Evolutionary conservation across 2,113 vertebrate genomes (phyloP), one percentile per base, ranked within the genome.

Genomic region (Paracanthobrama guichenoti): DNA sequence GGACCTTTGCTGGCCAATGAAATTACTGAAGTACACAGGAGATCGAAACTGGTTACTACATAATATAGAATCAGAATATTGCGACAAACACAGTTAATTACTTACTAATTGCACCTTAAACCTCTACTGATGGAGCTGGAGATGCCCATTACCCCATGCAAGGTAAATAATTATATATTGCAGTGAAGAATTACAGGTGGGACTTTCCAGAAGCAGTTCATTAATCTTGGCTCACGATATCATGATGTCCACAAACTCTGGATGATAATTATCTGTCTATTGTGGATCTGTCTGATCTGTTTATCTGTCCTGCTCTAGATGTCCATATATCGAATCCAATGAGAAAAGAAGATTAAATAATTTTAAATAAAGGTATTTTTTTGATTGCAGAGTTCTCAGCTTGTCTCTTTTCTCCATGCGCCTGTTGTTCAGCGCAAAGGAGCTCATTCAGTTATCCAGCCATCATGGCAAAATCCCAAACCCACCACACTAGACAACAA

Each of bases 81-180:
- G 39, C 44, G 35, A 35, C 57, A 83, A 81, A 82, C 73, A 57
- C 31, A 59, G 50, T 79, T 31, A 62, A 69, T 81, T 28, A 31
- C 75, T 46, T 79, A 82, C 53, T 79, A 81, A 83, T 85, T 82
- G 69, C 31, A 72, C 66, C 48, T 75, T 79, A 62, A 60, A 85
- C 79, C 69, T 67, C 80, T 75, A 59, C 76, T 67, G 84, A 87
- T 85, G 24, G 22, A 79, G 26, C 74, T n/a, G 3, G 39, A 74
- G 79, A 74, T 74, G 62, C 66, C 44, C 74, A 83, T 85, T 64
- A 62, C 60, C 64, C 22, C 55, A 24, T 18, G 39, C 55, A 6
- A 57, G 57, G 67, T 35, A 64, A 42, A 81, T 74, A 84, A 85
- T 82, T 87, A 46, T n/a, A 53, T 55, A 72, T 59, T 77, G 35